Conservation (phyloP, 1,140 invertebrate genomes). For the Agraylea sexmaculata region DNA sequence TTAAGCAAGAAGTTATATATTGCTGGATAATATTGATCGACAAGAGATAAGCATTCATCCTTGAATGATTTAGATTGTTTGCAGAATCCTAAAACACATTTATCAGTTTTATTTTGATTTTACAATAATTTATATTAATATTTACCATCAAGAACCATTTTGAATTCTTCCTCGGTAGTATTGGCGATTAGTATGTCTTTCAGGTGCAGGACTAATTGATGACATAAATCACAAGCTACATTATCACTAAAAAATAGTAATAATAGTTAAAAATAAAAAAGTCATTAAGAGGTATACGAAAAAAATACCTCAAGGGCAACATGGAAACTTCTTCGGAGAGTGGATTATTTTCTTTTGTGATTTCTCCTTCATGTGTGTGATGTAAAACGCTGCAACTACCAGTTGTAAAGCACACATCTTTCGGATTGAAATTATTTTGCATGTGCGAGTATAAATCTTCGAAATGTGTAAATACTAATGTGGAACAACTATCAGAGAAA, state of each 20-base stretch:
- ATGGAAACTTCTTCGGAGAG: constrained; percentile 24
- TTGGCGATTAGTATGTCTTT: constrained; percentile 71
- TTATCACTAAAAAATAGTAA: constrained; percentile 44
- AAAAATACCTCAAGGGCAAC: background rate
- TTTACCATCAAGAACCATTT: constrained; percentile 53
- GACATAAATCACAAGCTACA: constrained; percentile 72
- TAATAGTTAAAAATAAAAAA: background rate
- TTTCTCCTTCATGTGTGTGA: constrained; percentile 50
- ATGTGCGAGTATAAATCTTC: constrained; percentile 52
- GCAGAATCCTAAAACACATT: constrained; percentile 47
- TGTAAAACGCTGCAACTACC: constrained; percentile 55
- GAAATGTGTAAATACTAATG: constrained; percentile 58
- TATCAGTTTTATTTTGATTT: too few species aligned
- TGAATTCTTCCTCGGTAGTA: constrained; percentile 73
- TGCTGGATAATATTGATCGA: constrained; percentile 61
- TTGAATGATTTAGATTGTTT: constrained; percentile 62
- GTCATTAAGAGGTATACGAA: background rate
- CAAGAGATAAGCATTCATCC: constrained; percentile 53
- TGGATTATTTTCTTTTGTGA: constrained; percentile 40
- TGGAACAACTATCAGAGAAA: constrained; percentile 66
- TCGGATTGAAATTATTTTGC: constrained; percentile 47
- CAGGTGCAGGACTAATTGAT: constrained; percentile 66
- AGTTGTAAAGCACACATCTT: constrained; percentile 59
- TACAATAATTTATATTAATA: background rate
- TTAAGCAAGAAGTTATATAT: constrained; percentile 61